These are phyloP conservation scores for Calosoma granatense DNA, from an alignment of 1,140 invertebrate genomes.

Conservation along the genomic window DNA sequence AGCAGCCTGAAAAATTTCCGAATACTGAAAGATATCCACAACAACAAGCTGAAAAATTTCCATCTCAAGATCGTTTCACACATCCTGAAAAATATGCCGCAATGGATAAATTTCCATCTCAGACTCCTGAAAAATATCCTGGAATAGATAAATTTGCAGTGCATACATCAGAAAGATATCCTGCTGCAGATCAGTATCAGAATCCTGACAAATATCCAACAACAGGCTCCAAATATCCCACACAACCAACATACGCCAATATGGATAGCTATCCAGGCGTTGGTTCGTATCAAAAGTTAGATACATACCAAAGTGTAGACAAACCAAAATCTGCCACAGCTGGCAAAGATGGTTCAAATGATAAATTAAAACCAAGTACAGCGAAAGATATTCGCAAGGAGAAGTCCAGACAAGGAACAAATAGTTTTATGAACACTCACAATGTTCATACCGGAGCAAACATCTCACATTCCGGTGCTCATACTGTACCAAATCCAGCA, in stretches of 20 bases:
- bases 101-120: no score
- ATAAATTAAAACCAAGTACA: no score
- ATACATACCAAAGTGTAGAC: background rate
- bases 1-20: background rate
- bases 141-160: background rate
- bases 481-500: no score
- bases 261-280: no score
- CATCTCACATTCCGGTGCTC: no score
- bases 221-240: background rate
- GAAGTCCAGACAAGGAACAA: no score
- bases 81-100: background rate
- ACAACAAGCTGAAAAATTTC: background rate
- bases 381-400: background rate
- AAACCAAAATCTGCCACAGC: background rate
- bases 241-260: no score
- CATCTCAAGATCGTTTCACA: no score
- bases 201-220: background rate
- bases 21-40: background rate
- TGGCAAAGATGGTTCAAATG: no score
- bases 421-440: no score
- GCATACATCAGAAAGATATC: background rate
- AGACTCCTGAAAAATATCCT: constrained; percentile 1
- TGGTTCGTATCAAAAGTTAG: background rate
- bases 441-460: no score
- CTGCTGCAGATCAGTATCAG: background rate